Percentiles rank a stretch among this genome's conserved stretches.
Evolutionary conservation across 2,888 invertebrate species (phyloP).

Genomic region (Caprella mutica): DNA sequence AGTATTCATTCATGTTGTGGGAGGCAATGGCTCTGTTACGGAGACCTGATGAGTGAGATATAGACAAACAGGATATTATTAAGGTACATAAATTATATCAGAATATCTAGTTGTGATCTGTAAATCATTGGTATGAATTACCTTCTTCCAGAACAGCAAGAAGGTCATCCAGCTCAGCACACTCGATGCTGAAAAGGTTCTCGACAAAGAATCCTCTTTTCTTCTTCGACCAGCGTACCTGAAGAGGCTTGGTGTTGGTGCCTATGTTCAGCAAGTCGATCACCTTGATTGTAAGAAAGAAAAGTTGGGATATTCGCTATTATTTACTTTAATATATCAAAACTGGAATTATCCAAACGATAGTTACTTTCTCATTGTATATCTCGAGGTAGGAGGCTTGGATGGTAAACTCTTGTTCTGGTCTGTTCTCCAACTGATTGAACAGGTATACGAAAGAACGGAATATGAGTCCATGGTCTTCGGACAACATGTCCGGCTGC

Average conservation of each 20-base stretch:
- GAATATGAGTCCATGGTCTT: constrained; percentile 75
- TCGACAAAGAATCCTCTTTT: constrained; percentile 87
- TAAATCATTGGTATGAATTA: constrained; percentile 39
- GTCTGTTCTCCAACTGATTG: constrained; percentile 61
- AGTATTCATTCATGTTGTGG: constrained; percentile 87
- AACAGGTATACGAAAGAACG: constrained; percentile 82
- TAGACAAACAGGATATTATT: neutral
- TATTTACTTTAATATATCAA: too few species aligned
- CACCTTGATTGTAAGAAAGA: constrained; percentile 50
- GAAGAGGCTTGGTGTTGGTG: constrained; percentile 63
- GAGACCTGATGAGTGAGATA: constrained; percentile 55
- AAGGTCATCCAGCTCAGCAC: constrained; percentile 81
- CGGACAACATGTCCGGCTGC: constrained; percentile 53
- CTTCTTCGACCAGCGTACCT: constrained; percentile 89
- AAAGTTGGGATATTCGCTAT: too few species aligned
- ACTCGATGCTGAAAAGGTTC: constrained; percentile 89
- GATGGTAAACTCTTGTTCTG: constrained; percentile 67
- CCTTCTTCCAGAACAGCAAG: constrained; percentile 90
- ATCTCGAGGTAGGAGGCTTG: constrained; percentile 91
- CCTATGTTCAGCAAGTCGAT: constrained; percentile 87
- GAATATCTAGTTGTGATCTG: neutral
- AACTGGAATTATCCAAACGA: too few species aligned
- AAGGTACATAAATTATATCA: neutral
- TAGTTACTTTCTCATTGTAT: constrained; percentile 82
- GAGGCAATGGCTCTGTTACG: constrained; percentile 76